These are phyloP conservation scores for Xenops minutus DNA, from an alignment of 2,797 vertebrate species.

Conservation along the genomic window DNA sequence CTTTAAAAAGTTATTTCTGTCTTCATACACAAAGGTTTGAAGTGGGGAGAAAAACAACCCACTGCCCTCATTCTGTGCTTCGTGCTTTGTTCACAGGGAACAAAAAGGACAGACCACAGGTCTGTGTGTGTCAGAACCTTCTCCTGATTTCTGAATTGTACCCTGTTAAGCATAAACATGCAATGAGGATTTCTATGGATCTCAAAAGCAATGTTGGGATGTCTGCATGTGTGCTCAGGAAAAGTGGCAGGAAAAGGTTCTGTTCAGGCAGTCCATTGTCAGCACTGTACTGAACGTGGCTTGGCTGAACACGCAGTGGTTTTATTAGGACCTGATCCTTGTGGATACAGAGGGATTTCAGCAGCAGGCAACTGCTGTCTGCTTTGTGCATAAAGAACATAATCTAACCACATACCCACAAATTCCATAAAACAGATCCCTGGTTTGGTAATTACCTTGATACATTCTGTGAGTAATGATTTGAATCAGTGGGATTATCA, in stretches of 20 bases:
- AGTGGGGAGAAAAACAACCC: neutral
- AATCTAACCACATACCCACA: neutral
- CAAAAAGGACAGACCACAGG: neutral
- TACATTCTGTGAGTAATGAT: slow-evolving; percentile 22
- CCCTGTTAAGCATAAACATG: neutral
- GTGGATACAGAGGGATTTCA: neutral
- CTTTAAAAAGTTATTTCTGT: neutral
- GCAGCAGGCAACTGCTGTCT: slow-evolving; percentile 8
- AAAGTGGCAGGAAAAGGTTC: neutral
- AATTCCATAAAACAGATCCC: neutral
- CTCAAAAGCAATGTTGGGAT: neutral
- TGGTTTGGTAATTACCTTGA: neutral
- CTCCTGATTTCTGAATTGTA: neutral
- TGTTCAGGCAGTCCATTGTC: neutral
- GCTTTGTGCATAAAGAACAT: neutral
- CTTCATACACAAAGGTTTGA: neutral
- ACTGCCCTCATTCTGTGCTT: neutral
- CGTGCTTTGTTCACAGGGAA: neutral
- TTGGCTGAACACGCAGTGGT: neutral
- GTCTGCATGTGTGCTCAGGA: neutral
- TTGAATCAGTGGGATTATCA: slow-evolving; percentile 41
- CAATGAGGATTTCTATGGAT: neutral
- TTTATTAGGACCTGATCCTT: neutral
- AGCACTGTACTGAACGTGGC: fast-evolving
- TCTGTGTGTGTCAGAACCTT: neutral